Percentiles rank a stretch among this genome's conserved stretches.
Conservation (phyloP, 2,797 vertebrate genomes). For the Macropodus opercularis region DNA sequence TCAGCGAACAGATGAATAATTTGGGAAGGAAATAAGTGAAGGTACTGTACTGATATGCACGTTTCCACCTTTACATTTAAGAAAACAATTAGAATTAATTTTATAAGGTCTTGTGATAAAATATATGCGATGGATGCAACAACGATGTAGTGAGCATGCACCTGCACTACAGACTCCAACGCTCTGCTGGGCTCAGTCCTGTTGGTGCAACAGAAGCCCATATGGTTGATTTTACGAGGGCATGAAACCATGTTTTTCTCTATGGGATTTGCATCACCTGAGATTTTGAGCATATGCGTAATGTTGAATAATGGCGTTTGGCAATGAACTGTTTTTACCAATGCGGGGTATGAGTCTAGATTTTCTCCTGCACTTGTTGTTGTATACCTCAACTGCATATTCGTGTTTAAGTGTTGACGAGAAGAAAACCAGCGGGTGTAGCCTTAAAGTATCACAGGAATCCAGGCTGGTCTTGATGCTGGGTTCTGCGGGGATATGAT, state of each 20-base stretch:
- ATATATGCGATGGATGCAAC: conserved; percentile 29
- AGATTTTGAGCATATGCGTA: neutral
- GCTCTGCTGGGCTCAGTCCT: conserved; percentile 43
- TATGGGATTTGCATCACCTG: conserved; percentile 1
- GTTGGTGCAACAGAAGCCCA: conserved; percentile 67
- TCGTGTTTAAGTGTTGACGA: conserved; percentile 1
- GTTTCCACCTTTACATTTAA: neutral
- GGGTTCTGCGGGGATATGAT: conserved; percentile 51
- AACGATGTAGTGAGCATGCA: conserved; percentile 51
- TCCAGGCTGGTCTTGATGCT: conserved; percentile 35
- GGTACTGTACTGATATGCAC: conserved; percentile 57
- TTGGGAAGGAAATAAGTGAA: conserved; percentile 54
- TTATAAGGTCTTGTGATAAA: conserved; percentile 6
- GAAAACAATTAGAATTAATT: too few species aligned
- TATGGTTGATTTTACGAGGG: conserved; percentile 32
- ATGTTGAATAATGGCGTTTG: neutral
- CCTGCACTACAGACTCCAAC: conserved; percentile 61
- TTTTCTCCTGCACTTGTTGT: conserved; percentile 28
- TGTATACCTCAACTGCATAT: neutral
- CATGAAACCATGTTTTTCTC: conserved; percentile 11
- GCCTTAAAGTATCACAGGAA: conserved; percentile 57
- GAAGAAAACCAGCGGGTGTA: conserved; percentile 35
- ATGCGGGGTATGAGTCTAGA: neutral
- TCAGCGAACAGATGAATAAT: conserved; percentile 50
- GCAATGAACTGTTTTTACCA: neutral